A percentile compares a stretch with the other conserved stretches of the same genome.
Conservation (phyloP, 2,113 vertebrate species). For the Zosterops pallidus region DNA sequence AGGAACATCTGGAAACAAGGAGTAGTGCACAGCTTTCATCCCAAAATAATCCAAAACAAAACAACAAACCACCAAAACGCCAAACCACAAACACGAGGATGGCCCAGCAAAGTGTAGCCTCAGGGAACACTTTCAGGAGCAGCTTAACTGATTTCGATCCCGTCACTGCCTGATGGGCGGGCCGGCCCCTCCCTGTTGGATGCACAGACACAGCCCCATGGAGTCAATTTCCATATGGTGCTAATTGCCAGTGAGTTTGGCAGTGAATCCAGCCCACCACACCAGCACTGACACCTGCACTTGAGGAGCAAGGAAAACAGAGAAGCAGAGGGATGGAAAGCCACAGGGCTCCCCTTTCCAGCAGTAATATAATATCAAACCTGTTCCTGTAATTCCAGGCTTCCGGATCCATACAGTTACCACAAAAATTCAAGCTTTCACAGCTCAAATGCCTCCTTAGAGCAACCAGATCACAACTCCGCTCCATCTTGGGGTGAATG, state of each 20-base stretch:
- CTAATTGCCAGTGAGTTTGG: rapidly evolving
- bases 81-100: background rate
- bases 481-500: background rate
- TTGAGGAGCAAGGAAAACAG: rapidly evolving
- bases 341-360: background rate
- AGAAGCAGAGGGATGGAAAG: background rate
- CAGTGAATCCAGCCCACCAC: background rate
- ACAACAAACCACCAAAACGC: background rate
- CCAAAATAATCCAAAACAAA: background rate
- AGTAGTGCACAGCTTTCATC: background rate
- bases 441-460: background rate
- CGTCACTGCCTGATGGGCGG: background rate
- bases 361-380: background rate
- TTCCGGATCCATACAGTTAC: background rate
- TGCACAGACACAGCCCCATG: rapidly evolving
- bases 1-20: background rate
- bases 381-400: background rate
- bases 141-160: background rate
- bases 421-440: background rate
- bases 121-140: background rate
- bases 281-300: background rate
- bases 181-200: background rate
- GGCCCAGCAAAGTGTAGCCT: background rate
- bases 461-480: background rate
- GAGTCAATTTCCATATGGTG: rapidly evolving